Base-by-base conservation (phyloP, 2,113 vertebrate genomes). In the Cavia porcellus region DNA sequence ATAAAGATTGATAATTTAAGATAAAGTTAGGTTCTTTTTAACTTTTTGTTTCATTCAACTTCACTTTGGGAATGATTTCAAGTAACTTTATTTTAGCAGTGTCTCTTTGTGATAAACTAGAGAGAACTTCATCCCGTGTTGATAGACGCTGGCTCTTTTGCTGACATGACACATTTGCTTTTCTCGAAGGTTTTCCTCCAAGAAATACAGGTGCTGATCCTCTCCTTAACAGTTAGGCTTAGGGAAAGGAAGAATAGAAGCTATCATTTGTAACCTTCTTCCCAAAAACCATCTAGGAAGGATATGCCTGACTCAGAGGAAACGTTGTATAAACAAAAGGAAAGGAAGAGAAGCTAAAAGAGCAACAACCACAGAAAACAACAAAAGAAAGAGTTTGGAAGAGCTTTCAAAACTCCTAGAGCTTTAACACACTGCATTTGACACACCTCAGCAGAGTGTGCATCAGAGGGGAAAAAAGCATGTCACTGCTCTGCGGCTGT, bases 401-500 rank as follows among this genome's bases (percentile, higher is more conserved):
- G 96, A 86, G 81, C 80, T 96, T 98, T 96, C 82, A 75, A n/a
- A 97, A 97, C 0, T 13, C 74, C 77, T 14, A 24, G 93, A 96
- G 92, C 92, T 96, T 96, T 98, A 88, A 96, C 83, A 2, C 77
- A 86, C 95, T 74, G 75, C 86, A 79, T 68, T 97, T 98, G 98
- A 97, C 90, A 82, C 97, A 96, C 96, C 97, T 98, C 96, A 6
- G 97, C 2, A 80, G 96, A 98, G 70, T 89, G 95, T 89, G 97
- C 97, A 75, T 93, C 98, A 97, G n/a, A 98, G 97, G 97, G 97
- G 96, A 90, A 97, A 96, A 97, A 97, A 92, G 87, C 98, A 98
- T 98, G 98, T 97, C 98, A 97, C 95, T 98, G 98, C 98, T 98
- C 98, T 96, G 97, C 98, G 98, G 98, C 98, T 98, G 98, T 99